These are phyloP conservation scores for Paratrypauchen microcephalus DNA, from an alignment of 2,797 vertebrate species.

Conservation along the genomic window DNA sequence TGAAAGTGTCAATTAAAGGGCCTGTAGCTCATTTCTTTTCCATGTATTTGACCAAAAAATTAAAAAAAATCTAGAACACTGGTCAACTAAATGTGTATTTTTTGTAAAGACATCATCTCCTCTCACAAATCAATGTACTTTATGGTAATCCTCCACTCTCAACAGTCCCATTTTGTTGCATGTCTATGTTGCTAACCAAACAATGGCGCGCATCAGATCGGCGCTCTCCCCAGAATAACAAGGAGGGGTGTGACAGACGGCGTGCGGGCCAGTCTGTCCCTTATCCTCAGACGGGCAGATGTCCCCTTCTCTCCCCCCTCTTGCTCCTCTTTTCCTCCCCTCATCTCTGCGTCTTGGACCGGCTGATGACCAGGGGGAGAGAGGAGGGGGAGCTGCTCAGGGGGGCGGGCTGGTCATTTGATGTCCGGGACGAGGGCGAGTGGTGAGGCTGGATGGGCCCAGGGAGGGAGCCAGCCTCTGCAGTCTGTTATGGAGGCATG, in stretches of 20 bases:
- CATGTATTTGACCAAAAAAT: no score
- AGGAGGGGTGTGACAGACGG: conserved; percentile 80
- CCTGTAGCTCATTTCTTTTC: no score
- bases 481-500: conserved; percentile 78
- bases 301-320: conserved; percentile 83
- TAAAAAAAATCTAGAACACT: background rate
- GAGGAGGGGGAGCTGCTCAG: conserved; percentile 92
- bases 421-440: conserved; percentile 89
- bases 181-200: conserved; percentile 63
- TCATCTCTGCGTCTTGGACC: conserved; percentile 64
- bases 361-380: conserved; percentile 86
- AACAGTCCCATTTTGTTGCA: conserved; percentile 46
- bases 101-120: background rate
- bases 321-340: background rate
- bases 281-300: conserved; percentile 98
- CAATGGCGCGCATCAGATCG: conserved; percentile 75
- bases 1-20: background rate
- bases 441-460: conserved; percentile 80
- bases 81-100: background rate
- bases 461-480: conserved; percentile 77
- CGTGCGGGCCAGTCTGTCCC: conserved; percentile 82
- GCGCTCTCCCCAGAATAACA: conserved; percentile 75
- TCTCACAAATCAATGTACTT: background rate
- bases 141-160: conserved; percentile 10
- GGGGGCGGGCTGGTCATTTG: conserved; percentile 94